Percentiles rank a stretch among this genome's conserved stretches.
Evolutionary conservation across 2,113 vertebrate species (phyloP).

Genomic region (Charina bottae): DNA sequence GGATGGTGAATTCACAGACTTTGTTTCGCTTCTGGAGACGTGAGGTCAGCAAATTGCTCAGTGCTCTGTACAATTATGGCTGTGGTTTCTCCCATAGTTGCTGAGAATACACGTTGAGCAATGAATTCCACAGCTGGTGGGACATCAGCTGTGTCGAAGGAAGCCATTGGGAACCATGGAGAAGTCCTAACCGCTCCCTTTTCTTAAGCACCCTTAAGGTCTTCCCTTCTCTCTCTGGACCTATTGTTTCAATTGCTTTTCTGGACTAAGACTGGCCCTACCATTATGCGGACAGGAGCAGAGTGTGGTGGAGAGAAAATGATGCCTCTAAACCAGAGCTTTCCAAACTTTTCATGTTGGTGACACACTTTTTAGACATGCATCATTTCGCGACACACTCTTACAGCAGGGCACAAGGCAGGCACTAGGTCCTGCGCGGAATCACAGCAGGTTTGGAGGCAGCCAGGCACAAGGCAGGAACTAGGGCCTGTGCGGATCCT

Average conservation of each 20-base stretch:
- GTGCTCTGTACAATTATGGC: constrained; percentile 32
- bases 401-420: too few species aligned
- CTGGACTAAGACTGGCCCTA: too few species aligned
- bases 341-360: too few species aligned
- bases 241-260: background rate
- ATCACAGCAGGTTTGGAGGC: too few species aligned
- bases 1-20: rapidly evolving
- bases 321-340: background rate
- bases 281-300: background rate
- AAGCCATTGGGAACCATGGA: background rate
- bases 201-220: background rate
- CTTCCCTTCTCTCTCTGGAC: background rate
- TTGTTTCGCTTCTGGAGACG: background rate
- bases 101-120: constrained; percentile 24
- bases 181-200: background rate
- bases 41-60: background rate
- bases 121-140: background rate
- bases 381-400: too few species aligned
- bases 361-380: too few species aligned
- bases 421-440: too few species aligned
- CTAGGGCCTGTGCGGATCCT: too few species aligned
- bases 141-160: background rate
- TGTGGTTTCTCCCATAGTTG: constrained; percentile 32
- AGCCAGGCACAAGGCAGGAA: too few species aligned
- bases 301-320: background rate